These are phyloP conservation scores for Meiosimyza platycephala DNA, from an alignment of 2,888 invertebrate species.

Conservation along the genomic window DNA sequence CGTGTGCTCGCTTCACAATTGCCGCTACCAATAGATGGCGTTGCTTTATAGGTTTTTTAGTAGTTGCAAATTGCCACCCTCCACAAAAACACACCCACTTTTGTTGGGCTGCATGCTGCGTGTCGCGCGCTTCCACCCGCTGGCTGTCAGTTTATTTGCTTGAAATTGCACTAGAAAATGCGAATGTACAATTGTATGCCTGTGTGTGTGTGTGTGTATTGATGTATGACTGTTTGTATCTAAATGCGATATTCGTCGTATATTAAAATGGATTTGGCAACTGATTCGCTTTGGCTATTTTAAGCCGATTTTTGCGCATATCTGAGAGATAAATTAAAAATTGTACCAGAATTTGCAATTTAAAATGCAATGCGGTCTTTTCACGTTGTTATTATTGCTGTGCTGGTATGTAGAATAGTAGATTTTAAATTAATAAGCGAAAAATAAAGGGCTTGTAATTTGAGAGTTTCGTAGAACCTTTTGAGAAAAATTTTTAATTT, in stretches of 20 bases:
- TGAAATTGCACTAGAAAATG: constrained; percentile 45
- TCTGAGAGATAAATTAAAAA: constrained; percentile 46
- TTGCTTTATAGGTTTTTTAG: constrained; percentile 37
- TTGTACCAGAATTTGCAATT: constrained; percentile 43
- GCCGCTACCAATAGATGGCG: constrained; percentile 29
- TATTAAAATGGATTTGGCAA: constrained; percentile 60
- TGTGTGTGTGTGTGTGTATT: constrained; percentile 23
- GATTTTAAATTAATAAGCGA: too few relatives aligned
- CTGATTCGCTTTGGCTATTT: constrained; percentile 56
- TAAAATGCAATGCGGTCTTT: too few relatives aligned
- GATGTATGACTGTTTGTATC: constrained; percentile 12
- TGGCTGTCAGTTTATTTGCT: constrained; percentile 8
- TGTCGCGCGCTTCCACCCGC: constrained; percentile 12
- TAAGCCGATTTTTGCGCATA: constrained; percentile 48
- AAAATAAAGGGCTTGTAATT: too few relatives aligned
- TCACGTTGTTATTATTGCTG: too few relatives aligned
- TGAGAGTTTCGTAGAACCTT: too few relatives aligned
- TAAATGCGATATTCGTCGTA: constrained; percentile 39
- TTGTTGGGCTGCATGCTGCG: constrained; percentile 20
- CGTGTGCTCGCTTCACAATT: neutral
- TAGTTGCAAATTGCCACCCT: constrained; percentile 35
- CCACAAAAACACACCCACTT: constrained; percentile 34
- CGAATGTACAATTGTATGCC: constrained; percentile 44
- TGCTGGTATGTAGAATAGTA: too few relatives aligned
- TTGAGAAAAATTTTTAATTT: too few relatives aligned